Conservation (phyloP, 2,797 vertebrate genomes). For the Limosa lapponica region DNA sequence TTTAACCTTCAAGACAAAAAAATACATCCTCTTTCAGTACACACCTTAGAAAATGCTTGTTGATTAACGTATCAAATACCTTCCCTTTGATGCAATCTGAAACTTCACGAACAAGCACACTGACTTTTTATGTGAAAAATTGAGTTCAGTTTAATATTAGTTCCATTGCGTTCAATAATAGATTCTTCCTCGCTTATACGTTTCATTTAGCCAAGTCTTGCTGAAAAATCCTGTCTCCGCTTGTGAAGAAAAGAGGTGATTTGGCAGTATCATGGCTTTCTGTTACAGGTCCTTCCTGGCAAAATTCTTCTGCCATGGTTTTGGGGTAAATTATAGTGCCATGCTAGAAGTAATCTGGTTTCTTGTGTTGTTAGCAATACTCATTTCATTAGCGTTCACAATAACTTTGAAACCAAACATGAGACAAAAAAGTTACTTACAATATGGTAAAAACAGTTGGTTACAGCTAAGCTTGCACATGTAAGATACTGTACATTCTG, state of each 20-base stretch:
- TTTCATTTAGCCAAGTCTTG: background rate
- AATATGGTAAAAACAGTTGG: background rate
- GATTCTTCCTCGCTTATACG: background rate
- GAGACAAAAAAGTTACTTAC: background rate
- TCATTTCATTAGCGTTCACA: background rate
- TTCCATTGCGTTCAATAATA: background rate
- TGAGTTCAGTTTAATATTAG: background rate
- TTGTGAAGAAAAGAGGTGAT: background rate
- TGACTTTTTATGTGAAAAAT: background rate
- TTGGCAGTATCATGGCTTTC: background rate
- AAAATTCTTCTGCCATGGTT: background rate
- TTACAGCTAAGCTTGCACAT: background rate
- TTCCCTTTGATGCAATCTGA: background rate
- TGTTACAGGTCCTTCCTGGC: background rate
- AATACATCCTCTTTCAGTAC: background rate
- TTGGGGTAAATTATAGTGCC: background rate
- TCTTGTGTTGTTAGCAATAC: background rate
- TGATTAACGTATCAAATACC: background rate
- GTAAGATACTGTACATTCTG: background rate
- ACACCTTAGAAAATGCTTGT: background rate
- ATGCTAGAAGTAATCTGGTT: background rate
- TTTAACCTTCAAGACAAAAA: background rate
- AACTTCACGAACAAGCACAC: background rate
- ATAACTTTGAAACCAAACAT: background rate
- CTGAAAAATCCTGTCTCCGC: background rate